These are phyloP conservation scores for Pollicipes pollicipes DNA, from an alignment of 1,140 invertebrate genomes.

Conservation along the genomic window DNA sequence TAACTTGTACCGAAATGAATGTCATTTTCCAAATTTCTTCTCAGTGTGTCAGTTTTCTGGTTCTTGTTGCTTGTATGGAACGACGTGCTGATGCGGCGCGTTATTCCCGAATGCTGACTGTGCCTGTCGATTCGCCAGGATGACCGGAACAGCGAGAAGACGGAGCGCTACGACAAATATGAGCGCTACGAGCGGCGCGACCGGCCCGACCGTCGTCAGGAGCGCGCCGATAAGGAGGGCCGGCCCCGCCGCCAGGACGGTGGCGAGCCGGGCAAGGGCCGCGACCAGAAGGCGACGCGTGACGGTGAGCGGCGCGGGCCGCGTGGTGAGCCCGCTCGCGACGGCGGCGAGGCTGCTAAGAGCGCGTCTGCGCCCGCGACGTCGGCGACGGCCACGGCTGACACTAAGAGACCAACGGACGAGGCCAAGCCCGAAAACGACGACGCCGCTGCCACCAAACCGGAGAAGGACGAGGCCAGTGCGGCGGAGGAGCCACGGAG, in stretches of 20 bases:
- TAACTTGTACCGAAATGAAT: too few species aligned
- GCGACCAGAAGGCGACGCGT: too few species aligned
- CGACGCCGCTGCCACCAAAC: too few species aligned
- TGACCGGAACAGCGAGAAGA: background rate
- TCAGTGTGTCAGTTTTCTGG: too few species aligned
- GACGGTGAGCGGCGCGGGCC: too few species aligned
- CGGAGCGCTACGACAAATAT: background rate
- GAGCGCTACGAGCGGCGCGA: background rate
- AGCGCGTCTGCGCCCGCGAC: too few species aligned
- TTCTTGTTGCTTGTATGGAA: too few species aligned
- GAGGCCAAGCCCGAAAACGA: background rate
- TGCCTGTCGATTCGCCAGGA: background rate
- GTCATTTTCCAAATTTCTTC: too few species aligned
- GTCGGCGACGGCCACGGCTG: too few species aligned
- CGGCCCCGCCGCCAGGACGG: background rate
- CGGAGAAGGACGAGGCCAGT: background rate
- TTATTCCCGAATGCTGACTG: too few species aligned
- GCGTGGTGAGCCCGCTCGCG: background rate
- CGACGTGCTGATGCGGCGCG: too few species aligned
- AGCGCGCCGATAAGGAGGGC: background rate
- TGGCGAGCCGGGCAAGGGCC: background rate
- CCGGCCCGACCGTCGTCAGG: background rate
- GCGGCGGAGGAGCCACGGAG: background rate
- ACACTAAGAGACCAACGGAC: background rate
- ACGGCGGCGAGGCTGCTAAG: background rate